Percentiles rank a stretch among this genome's conserved stretches.
phyloP scores from a whole-genome alignment of 2,888 invertebrate genomes.

The Idaea straminata region DNA sequence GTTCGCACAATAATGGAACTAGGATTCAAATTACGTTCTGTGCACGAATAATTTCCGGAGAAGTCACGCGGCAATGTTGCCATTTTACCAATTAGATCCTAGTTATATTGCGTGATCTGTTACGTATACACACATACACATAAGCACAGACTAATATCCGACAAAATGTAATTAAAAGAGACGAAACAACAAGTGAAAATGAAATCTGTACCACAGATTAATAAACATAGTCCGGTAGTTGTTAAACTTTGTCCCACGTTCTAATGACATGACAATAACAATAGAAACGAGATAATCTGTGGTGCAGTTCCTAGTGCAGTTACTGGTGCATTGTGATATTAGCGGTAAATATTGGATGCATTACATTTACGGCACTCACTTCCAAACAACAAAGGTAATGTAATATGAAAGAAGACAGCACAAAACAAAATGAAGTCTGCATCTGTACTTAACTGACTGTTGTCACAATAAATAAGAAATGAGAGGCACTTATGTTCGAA shows the following conservation, averaged over 20 bases:
- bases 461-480: too few relatives aligned
- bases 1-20: not conserved
- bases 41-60: not conserved
- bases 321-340: conserved; percentile 15
- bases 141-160: not conserved
- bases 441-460: too few relatives aligned
- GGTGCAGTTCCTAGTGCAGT: conserved; percentile 10
- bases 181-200: not conserved
- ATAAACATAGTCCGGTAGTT: not conserved
- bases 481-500: too few relatives aligned
- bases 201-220: not conserved
- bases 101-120: not conserved
- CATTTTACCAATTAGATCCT: not conserved
- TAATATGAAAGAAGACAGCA: not conserved
- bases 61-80: not conserved
- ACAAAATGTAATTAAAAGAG: not conserved
- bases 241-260: conserved; percentile 16
- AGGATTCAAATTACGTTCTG: too few relatives aligned
- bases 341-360: not conserved
- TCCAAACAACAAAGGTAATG: not conserved
- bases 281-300: conserved; percentile 12
- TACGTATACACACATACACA: not conserved
- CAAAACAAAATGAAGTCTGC: not conserved
- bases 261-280: not conserved
- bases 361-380: not conserved